Evolutionary conservation across 2,888 invertebrate species (phyloP), one percentile per base, ranked within the genome.

Genomic region (Cactoblastis cactorum): DNA sequence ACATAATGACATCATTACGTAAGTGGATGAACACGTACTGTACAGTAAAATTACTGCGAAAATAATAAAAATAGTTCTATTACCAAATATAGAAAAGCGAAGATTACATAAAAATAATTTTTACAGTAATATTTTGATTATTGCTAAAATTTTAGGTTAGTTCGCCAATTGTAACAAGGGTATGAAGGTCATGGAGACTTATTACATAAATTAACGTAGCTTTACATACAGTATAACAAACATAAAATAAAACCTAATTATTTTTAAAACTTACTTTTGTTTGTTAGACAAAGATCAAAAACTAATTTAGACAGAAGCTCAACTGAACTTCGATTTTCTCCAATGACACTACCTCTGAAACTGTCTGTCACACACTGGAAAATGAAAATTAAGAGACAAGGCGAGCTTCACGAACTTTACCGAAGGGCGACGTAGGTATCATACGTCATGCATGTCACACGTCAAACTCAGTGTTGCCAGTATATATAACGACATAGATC

Each of bases 1-100:
- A 83, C 80, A 77, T 84, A 78, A 83, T 74, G 77, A 70, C 67
- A 74, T 62, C 60, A 72, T 86, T 89, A 89, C 87, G 87, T 89
- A 89, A 89, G 81, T 59, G 52, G 54, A 49, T 59, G 63, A 69
- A 69, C 32, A 22, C 50, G 46, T 39, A 41, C 33, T 28, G 15
- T 17, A 11, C 28, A 3, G 15, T 28, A 5, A 19, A 38, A 32
- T n/a, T 43, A 15, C 4, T n/a, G 11, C 0, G 9, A 22, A 24
- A 32, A 9, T n/a, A 4, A 22, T 12, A n/a, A 48, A 35, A 45
- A 32, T 11, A 45, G 11, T 9, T 0, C 12, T 22, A 24, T 43
- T 33, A 28, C 15, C 6, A 15, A 14, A 22, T 3, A n/a, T 22
- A 5, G 1, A 6, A 45, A 8, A 9, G 46, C n/a, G n/a, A 32